Percentiles rank a stretch among this genome's conserved stretches.
Evolutionary conservation across 2,888 invertebrate genomes (phyloP).

Genomic region (Ormia ochracea): DNA sequence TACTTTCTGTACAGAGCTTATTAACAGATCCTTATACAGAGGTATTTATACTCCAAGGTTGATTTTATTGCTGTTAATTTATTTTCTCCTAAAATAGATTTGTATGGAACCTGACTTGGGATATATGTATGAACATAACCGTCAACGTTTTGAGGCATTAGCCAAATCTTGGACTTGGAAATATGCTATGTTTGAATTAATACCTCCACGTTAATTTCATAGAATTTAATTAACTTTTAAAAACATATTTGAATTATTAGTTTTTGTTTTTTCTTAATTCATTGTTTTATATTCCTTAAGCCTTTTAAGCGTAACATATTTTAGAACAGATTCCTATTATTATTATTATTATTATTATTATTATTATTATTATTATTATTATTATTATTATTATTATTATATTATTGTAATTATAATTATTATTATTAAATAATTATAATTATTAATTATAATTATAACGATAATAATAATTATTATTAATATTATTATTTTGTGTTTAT

Average conservation of each 20-base stretch:
- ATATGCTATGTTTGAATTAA: constrained; percentile 89
- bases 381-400: too few relatives aligned
- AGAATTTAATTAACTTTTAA: not conserved
- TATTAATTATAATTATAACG: too few relatives aligned
- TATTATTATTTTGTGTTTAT: constrained; percentile 14
- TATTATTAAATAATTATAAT: too few relatives aligned
- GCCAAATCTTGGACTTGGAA: constrained; percentile 94
- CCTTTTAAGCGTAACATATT: constrained; percentile 25
- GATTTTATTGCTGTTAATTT: not conserved
- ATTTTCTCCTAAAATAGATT: constrained; percentile 78
- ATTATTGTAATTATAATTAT: too few relatives aligned
- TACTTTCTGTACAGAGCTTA: constrained; percentile 91
- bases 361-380: too few relatives aligned
- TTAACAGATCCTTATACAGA: constrained; percentile 93
- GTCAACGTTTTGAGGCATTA: constrained; percentile 85
- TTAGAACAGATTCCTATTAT: constrained; percentile 33
- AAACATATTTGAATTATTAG: not conserved
- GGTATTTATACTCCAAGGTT: constrained; percentile 75
- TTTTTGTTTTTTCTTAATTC: constrained; percentile 14
- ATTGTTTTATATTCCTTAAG: constrained; percentile 48
- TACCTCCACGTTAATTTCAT: constrained; percentile 73
- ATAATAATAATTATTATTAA: too few relatives aligned
- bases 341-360: too few relatives aligned
- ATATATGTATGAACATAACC: constrained; percentile 85
- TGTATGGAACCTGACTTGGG: constrained; percentile 94